phyloP scores from a whole-genome alignment of 2,113 vertebrate genomes.

The Amblyornis subalaris region DNA sequence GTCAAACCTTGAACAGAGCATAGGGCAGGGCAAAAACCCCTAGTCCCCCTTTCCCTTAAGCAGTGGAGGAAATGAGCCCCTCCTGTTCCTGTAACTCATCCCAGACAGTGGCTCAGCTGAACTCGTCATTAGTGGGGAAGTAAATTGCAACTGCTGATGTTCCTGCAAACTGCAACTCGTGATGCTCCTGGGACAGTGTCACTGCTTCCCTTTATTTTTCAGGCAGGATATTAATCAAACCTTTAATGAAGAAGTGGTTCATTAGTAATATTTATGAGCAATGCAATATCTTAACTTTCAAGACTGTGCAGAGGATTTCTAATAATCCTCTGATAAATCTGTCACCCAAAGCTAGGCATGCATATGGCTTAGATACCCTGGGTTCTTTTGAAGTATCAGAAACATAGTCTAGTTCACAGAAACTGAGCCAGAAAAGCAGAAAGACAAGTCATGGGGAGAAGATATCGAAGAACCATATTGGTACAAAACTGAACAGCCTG shows the following conservation, averaged over 20 bases:
- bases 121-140: neutral
- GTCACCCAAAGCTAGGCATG: neutral
- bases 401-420: neutral
- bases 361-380: neutral
- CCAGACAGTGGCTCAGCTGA: neutral
- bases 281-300: neutral
- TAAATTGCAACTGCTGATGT: neutral
- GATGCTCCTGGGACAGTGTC: neutral
- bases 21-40: neutral
- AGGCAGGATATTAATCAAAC: slow-evolving; percentile 11
- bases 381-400: neutral
- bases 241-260: neutral
- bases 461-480: neutral
- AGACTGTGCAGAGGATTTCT: neutral
- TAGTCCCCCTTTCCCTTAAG: neutral
- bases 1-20: neutral
- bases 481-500: neutral
- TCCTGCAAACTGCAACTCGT: neutral
- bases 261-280: neutral
- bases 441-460: neutral
- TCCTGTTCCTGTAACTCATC: neutral
- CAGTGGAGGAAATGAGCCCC: neutral
- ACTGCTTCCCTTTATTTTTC: slow-evolving; percentile 16
- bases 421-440: neutral
- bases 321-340: neutral